Conservation (phyloP, 2,888 invertebrate species). For the Calephelis perditalis region DNA sequence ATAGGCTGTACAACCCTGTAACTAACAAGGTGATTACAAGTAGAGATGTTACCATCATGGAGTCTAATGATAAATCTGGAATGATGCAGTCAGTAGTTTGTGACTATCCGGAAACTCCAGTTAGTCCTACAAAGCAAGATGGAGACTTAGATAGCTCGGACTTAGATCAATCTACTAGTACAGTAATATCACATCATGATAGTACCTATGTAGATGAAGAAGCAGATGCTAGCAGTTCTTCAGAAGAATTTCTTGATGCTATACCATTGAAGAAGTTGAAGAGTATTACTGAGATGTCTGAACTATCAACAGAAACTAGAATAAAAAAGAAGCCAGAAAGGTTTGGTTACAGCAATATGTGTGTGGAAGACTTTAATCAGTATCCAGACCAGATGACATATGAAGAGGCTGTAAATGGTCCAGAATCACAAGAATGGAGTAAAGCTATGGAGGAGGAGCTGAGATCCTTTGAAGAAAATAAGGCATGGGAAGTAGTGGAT, state of each 20-base stretch:
- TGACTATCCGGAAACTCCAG: neutral
- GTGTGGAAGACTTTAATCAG: neutral
- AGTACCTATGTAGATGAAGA: conserved; percentile 7
- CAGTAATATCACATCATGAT: conserved; percentile 9
- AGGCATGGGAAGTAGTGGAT: conserved; percentile 18
- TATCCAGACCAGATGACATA: conserved; percentile 4
- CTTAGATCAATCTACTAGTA: conserved; percentile 2
- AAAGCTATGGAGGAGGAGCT: conserved; percentile 16
- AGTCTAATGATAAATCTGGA: conserved; percentile 15
- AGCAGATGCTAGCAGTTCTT: neutral
- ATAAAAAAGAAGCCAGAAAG: conserved; percentile 6
- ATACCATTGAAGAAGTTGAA: conserved; percentile 7
- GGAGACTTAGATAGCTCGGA: conserved; percentile 5
- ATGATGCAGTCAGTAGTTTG: neutral
- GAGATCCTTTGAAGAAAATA: conserved; percentile 19
- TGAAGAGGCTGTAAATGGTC: conserved; percentile 19
- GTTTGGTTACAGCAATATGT: conserved; percentile 11
- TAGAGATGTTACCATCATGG: conserved; percentile 23
- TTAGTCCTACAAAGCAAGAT: neutral
- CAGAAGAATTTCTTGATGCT: conserved; percentile 12
- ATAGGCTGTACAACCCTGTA: conserved; percentile 27
- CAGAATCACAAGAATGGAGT: conserved; percentile 21
- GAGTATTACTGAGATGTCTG: neutral
- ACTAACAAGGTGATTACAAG: conserved; percentile 17
- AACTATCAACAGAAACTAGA: neutral